Base-by-base conservation (phyloP, 2,888 invertebrate genomes). In the Cremastinae sp. region DNA sequence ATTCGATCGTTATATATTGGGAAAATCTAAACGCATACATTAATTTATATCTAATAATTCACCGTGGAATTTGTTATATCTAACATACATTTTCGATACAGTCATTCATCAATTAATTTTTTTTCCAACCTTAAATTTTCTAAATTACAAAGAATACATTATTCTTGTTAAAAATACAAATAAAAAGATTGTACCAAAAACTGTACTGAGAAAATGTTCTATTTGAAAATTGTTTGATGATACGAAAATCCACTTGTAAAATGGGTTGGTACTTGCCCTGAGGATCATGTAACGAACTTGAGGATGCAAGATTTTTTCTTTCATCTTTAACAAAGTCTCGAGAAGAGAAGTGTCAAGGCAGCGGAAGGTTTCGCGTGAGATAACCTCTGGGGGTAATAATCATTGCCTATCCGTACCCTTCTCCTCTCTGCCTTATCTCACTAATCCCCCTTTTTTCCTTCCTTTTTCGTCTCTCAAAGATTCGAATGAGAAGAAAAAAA, bases 161-260 rank as follows among this genome's bases (percentile, higher is more conserved):
- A n/a, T n/a, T n/a, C n/a, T n/a, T n/a, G n/a, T n/a, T n/a, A n/a
- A n/a, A n/a, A n/a, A n/a, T n/a, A n/a, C n/a, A n/a, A n/a, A n/a
- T n/a, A n/a, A n/a, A n/a, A n/a, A n/a, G n/a, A n/a, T n/a, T n/a
- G n/a, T n/a, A n/a, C n/a, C n/a, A n/a, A n/a, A n/a, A n/a, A n/a
- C n/a, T n/a, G 28, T 28, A 28, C 2, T 28, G 28, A 3, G 28
- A 22, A 28, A 10, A n/a, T n/a, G n/a, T n/a, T n/a, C n/a, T n/a
- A n/a, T n/a, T n/a, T n/a, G n/a, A 3, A 28, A 28, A 28, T 28
- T 28, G 28, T 2, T 2, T 28, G 5, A 28, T 80, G 81, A 81
- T 86, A 86, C 86, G 86, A 82, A 86, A 84, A 74, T 80, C 77
- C 84, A 81, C 55, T 28, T 5, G 5, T 3, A 28, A 28, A 28